Evolutionary conservation across 2,888 invertebrate genomes (phyloP), one percentile per base, ranked within the genome.

Genomic region (Stenodema calcarata): DNA sequence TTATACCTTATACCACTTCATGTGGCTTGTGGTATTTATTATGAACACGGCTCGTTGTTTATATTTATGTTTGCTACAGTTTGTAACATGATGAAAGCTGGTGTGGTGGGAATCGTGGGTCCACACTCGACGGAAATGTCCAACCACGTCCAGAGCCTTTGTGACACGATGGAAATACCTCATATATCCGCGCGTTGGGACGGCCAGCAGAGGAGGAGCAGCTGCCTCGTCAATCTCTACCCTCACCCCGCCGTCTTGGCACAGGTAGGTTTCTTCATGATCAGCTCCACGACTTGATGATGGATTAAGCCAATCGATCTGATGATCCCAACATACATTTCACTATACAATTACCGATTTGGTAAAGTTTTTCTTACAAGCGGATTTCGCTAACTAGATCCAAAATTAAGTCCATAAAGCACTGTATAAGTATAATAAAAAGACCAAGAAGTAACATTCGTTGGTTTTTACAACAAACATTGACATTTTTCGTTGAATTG

Each of bases 111-210:
- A 11, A 91, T 93, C 85, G 92, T 93, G 88, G 93, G 93, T 0
- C 93, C 93, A 0, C 91, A 91, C 88, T 91, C 92, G 27, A 90
- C 91, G 18, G 90, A 91, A 87, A 92, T 92, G 0, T 91, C 92
- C 2, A 91, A 92, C 54, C 92, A 93, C 89, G 92, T 93, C 7
- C 93, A 93, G 89, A 92, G 93, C 23, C 91, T 93, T 86, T 93
- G 93, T 89, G 92, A 93, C 89, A 91, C 92, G 14, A 91, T 92
- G 89, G 92, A 93, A 89, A 91, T 93, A 81, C 93, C 93, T 0
- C 93, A 93, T 90, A 90, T 93, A 54, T 73, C 86, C 89, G 92
- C 92, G 14, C 91, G 92, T 86, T 93, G 93, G 93, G 92, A 92
- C 87, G 90, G 89, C 16, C 88, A 90, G 14, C 90, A 90, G 85